These are phyloP conservation scores for Lophius americanus DNA, from an alignment of 2,797 vertebrate genomes.

Conservation along the genomic window DNA sequence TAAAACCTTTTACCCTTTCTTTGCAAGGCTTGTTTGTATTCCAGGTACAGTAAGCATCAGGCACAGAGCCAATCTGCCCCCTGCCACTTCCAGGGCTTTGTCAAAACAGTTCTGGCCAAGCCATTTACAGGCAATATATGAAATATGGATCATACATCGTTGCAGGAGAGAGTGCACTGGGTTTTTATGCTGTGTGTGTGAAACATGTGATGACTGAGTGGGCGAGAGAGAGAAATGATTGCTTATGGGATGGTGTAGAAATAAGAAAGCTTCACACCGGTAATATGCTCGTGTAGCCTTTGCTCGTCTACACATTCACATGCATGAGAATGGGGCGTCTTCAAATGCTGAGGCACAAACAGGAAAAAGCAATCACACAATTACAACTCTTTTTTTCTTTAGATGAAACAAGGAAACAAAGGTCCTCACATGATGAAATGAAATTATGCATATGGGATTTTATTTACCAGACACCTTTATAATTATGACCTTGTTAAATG, in stretches of 20 bases:
- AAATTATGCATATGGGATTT: background rate
- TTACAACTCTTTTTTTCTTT: background rate
- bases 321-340: background rate
- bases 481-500: background rate
- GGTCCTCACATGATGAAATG: background rate
- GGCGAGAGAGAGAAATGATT: slow-evolving; percentile 70
- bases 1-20: slow-evolving; percentile 54
- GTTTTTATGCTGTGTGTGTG: slow-evolving; percentile 62
- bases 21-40: slow-evolving; percentile 67
- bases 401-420: background rate
- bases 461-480: background rate
- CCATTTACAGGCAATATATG: slow-evolving; percentile 76
- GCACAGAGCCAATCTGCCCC: slow-evolving; percentile 71
- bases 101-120: slow-evolving; percentile 73
- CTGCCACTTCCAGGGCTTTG: slow-evolving; percentile 64
- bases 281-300: slow-evolving; percentile 41
- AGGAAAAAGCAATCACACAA: background rate
- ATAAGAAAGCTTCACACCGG: slow-evolving; percentile 59
- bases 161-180: slow-evolving; percentile 58
- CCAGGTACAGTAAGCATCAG: slow-evolving; percentile 59
- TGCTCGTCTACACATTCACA: slow-evolving; percentile 29
- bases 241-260: slow-evolving; percentile 68
- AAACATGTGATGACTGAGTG: slow-evolving; percentile 60
- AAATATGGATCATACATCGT: slow-evolving; percentile 77
- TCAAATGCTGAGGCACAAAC: background rate